Evolutionary conservation across 1,140 invertebrate species (phyloP).

Genomic region (Drosophila setifemur): DNA sequence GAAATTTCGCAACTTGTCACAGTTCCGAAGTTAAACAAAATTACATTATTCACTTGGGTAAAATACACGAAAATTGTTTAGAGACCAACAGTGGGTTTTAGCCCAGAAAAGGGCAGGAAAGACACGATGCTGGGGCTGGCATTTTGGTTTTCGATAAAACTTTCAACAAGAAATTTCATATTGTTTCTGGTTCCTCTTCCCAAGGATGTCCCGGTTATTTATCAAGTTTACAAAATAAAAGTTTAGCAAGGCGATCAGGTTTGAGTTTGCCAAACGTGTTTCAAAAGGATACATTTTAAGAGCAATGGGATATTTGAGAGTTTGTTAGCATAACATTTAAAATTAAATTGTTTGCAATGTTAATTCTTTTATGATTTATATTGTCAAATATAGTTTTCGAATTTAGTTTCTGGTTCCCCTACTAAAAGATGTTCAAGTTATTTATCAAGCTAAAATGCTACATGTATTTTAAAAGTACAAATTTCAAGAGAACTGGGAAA

Average conservation of each 20-base stretch:
- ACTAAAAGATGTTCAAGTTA: too few relatives aligned
- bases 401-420: too few relatives aligned
- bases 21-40: slow-evolving; percentile 21
- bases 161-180: slow-evolving; percentile 30
- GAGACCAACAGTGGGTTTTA: slow-evolving; percentile 19
- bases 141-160: slow-evolving; percentile 16
- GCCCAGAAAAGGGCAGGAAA: neutral
- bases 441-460: too few relatives aligned
- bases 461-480: too few relatives aligned
- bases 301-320: too few relatives aligned
- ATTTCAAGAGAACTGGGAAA: too few relatives aligned
- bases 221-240: neutral
- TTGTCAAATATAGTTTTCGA: too few relatives aligned
- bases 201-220: slow-evolving; percentile 1
- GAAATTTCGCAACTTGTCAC: slow-evolving; percentile 39
- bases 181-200: slow-evolving; percentile 9
- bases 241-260: neutral
- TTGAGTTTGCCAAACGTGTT: too few relatives aligned
- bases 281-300: too few relatives aligned
- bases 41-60: slow-evolving; percentile 50
- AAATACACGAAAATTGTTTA: slow-evolving; percentile 49
- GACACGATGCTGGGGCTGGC: neutral
- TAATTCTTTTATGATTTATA: too few relatives aligned
- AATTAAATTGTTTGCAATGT: too few relatives aligned
- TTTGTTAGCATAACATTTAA: too few relatives aligned